Evolutionary conservation across 1,140 invertebrate genomes (phyloP), one percentile per base, ranked within the genome.

Genomic region (Calephelis virginiensis): DNA sequence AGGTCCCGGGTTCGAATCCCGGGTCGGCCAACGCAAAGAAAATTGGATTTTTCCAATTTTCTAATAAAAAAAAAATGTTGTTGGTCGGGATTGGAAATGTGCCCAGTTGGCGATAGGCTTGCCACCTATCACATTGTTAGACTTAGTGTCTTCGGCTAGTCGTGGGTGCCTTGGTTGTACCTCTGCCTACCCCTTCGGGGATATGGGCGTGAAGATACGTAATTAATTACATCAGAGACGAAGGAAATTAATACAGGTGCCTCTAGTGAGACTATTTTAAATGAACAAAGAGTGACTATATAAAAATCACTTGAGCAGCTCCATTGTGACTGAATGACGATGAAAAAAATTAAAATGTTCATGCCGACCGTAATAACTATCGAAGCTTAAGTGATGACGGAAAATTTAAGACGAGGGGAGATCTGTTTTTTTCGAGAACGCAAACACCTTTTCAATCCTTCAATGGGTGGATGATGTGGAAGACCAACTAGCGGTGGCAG

Each of bases 381-480:
- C 89, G 81, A 85, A 81, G 85, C 76, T 83, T 89, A 89, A 91
- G 86, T 89, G 89, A 74, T 74, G 78, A 78, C 74, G 76, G 80
- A 81, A 77, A 77, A 84, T 81, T 77, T 84, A 86, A 85, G 79
- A 68, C 77, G 80, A 85, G 83, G 85, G 87, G 85, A 79, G 78
- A 75, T 80, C 80, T 87, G 82, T 87, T 89, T 78, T 89, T 86
- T 73, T 75, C 73, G 75, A 69, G 70, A 81, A 81, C 89, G 89
- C 79, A 91, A 91, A 91, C 89, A 91, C 89, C 89, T 91, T 83
- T 91, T 91, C 82, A 91, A 89, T 81, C 80, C 81, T 83, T 90
- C 84, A 91, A 91, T 85, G 76, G 86, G 79, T 74, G 71, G 63
- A 64, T 76, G 79, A 86, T 78, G 81, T 82, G 81, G 78, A 78